Evolutionary conservation across 2,797 vertebrate species (phyloP), one percentile per base, ranked within the genome.

Genomic region (Pipistrellus pygmaeus): DNA sequence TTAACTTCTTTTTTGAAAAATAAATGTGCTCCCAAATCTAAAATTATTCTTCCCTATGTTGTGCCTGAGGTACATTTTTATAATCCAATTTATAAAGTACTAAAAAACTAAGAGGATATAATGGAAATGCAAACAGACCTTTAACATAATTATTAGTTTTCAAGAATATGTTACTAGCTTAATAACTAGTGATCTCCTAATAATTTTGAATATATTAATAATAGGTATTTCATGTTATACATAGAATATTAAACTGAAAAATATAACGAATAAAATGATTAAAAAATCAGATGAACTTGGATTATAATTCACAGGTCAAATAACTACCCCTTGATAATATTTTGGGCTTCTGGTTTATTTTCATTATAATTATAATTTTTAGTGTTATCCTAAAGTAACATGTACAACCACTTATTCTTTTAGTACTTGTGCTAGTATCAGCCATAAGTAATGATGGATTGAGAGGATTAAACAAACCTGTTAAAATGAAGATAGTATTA

Each of bases 51-150:
- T 88, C 1, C 77, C 83, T 69, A 78, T 48, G 44, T 76, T 96
- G 9, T 32, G 30, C 8, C 55, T 75, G 6, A 97, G 96, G 48
- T 23, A 53, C 62, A 73, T 82, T 95, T 85, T 95, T 80, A 94
- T 27, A 1, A 66, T 6, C 12, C 66, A 88, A 94, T 96, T 78
- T 72, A 88, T 55, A 90, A 96, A 66, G 13, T 30, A 13, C 71
- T 97, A 96, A 88, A 83, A 96, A 57, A 88, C 38, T 51, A 92
- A 97, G 44, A 82, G 30, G 72, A 78, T 11, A 25, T 48, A 95
- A 88, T 27, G 30, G 60, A 97, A 97, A 96, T 51, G 85, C 0
- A 48, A 30, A 92, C 3, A 93, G 25, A 88, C 44, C n/a, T 95
- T 97, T 85, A 96, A 94, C 78, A 91, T 25, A 20, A 95, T 71